These are phyloP conservation scores for Lacerta bilineata DNA, from an alignment of 2,797 vertebrate genomes.

Conservation along the genomic window DNA sequence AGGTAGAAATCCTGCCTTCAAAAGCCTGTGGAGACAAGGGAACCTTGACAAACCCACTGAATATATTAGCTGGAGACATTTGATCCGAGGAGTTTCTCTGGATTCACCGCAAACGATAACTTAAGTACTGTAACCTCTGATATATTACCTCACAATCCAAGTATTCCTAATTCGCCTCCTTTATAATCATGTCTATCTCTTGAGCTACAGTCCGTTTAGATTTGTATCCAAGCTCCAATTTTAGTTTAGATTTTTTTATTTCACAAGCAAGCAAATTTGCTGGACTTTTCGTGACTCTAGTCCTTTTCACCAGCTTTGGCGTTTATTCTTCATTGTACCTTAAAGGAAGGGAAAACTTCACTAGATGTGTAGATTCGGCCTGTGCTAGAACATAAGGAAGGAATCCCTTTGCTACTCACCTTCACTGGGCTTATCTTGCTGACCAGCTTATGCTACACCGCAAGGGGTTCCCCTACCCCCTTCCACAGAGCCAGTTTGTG, in stretches of 20 bases:
- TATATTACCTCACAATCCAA: slow-evolving; percentile 70
- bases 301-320: slow-evolving; percentile 44
- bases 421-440: neutral
- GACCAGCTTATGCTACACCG: neutral
- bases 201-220: slow-evolving; percentile 55
- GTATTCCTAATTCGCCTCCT: slow-evolving; percentile 50
- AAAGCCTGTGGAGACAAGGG: slow-evolving; percentile 65
- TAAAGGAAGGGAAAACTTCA: slow-evolving; percentile 58
- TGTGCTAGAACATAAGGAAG: neutral
- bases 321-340: slow-evolving; percentile 55
- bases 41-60: slow-evolving; percentile 71
- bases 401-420: neutral
- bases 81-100: slow-evolving; percentile 54
- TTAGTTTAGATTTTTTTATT: slow-evolving; percentile 54
- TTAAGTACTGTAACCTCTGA: slow-evolving; percentile 52
- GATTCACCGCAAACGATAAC: slow-evolving; percentile 69
- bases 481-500: too few relatives aligned
- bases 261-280: slow-evolving; percentile 57
- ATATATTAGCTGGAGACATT: slow-evolving; percentile 69
- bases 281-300: slow-evolving; percentile 37
- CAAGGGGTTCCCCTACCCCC: too few relatives aligned
- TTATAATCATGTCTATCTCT: slow-evolving; percentile 46
- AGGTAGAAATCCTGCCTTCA: slow-evolving; percentile 72
- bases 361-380: slow-evolving; percentile 52
- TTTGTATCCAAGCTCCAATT: slow-evolving; percentile 54